Evolutionary conservation across 2,797 vertebrate species (phyloP).

Genomic region (Dicrostonyx torquatus): DNA sequence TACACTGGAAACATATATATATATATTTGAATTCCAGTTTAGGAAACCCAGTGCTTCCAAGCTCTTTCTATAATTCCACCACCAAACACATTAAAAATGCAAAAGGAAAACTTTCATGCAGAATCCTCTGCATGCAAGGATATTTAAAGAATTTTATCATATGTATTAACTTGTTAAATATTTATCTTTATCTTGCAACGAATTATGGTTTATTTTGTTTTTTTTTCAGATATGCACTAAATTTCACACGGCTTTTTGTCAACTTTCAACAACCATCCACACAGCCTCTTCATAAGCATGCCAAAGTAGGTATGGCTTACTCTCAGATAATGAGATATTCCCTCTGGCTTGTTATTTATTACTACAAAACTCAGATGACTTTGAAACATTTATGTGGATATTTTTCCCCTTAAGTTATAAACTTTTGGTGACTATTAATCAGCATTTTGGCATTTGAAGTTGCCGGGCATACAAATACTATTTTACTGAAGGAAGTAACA

Average conservation of each 20-base stretch:
- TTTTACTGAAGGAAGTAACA: neutral
- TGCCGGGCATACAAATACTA: neutral
- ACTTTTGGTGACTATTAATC: neutral
- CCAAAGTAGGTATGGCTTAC: too few species aligned
- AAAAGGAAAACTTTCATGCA: neutral
- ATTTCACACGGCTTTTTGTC: neutral
- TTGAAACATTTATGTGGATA: neutral
- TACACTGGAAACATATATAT: neutral
- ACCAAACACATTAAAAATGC: neutral
- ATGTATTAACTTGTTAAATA: neutral
- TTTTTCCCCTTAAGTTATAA: neutral
- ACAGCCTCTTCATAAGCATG: neutral
- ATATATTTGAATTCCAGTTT: neutral
- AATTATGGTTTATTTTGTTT: too few species aligned
- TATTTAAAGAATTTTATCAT: neutral
- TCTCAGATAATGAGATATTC: neutral
- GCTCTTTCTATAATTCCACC: neutral
- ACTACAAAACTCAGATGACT: neutral
- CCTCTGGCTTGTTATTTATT: neutral
- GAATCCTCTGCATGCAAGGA: neutral
- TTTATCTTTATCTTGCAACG: neutral
- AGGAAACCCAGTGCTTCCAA: neutral
- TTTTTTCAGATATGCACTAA: neutral
- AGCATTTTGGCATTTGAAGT: conserved; percentile 3
- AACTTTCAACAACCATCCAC: neutral